Base-by-base conservation (phyloP, 2,113 vertebrate species). In the Sapajus apella region DNA sequence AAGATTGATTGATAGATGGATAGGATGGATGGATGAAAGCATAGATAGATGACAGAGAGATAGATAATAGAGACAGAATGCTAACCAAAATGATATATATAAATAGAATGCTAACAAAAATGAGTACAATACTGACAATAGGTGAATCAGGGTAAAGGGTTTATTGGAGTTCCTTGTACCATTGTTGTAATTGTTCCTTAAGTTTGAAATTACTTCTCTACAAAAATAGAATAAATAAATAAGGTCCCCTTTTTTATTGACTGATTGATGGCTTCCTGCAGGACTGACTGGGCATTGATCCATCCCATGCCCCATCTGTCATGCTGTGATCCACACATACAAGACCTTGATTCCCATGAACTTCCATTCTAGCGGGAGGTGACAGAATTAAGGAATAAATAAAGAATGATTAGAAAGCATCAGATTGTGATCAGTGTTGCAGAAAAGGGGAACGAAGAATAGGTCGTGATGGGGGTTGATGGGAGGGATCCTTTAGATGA, bases 191-290 rank as follows among this genome's bases (percentile, higher is more conserved):
- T 58, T 70, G 87, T 92, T 68, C 35, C 45, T 0, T 79, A 91
- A 96, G 47, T 92, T 96, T 94, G 68, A 83, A 76, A 89, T 92
- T 56, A 18, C 10, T 93, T 80, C 25, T 6, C 35, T n/a, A 40
- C 64, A 18, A 47, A 76, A 47, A 30, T 43, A 25, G 45, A 76
- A 75, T 45, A 76, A 76, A 14, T 80, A 80, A 56, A 50, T 21
- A 75, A 66, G 20, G 0, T n/a, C 70, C 27, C 8, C 32, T 92
- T 70, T 25, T 89, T 92, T 45, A 50, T 47, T 81, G 56, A 0
- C n/a, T 85, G 23, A 30, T 81, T 58, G 37, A 66, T 8, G 20
- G 5, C 18, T 43, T 55, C 2, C 14, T 68, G 0, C 8, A 79
- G 37, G 35, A 70, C 61, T 55, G 52, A 32, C 18, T 81, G 58